Evolutionary conservation across 2,888 invertebrate genomes (phyloP).

Genomic region (Pandemis cinnamomeana): DNA sequence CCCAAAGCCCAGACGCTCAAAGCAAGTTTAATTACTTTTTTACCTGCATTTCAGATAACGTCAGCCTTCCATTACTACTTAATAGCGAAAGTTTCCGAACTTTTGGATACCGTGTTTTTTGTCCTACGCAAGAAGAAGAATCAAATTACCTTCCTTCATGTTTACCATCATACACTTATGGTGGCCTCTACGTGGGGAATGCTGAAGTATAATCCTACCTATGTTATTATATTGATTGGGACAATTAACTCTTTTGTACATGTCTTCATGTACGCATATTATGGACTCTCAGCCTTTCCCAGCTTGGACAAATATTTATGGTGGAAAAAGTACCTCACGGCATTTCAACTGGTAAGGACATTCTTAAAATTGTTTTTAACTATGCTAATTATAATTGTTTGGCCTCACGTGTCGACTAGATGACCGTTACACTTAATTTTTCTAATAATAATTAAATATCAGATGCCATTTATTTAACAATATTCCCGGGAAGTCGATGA

Average conservation of each 20-base stretch:
- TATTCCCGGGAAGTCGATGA: no score
- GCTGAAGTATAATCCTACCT: constrained; percentile 87
- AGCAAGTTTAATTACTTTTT: not conserved
- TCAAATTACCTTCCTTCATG: constrained; percentile 93
- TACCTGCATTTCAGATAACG: constrained; percentile 69
- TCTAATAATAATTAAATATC: not conserved
- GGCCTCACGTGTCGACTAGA: no score
- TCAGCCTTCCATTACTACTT: constrained; percentile 88
- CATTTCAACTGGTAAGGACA: constrained; percentile 89
- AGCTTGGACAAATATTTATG: constrained; percentile 93
- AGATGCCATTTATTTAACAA: no score
- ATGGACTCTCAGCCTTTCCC: constrained; percentile 92
- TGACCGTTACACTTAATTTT: not conserved
- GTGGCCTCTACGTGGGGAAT: constrained; percentile 89
- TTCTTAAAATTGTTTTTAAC: not conserved
- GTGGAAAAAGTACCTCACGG: constrained; percentile 97
- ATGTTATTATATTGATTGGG: constrained; percentile 84
- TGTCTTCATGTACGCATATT: constrained; percentile 95
- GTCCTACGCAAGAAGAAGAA: constrained; percentile 93
- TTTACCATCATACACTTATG: constrained; percentile 93
- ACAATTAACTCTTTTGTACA: constrained; percentile 93
- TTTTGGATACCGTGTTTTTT: constrained; percentile 93
- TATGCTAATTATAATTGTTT: not conserved
- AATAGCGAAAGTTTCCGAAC: constrained; percentile 89
- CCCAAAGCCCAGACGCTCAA: not conserved